Evolutionary conservation across 2,113 vertebrate genomes (phyloP).

Genomic region (Petrocephalus microphthalmus): DNA sequence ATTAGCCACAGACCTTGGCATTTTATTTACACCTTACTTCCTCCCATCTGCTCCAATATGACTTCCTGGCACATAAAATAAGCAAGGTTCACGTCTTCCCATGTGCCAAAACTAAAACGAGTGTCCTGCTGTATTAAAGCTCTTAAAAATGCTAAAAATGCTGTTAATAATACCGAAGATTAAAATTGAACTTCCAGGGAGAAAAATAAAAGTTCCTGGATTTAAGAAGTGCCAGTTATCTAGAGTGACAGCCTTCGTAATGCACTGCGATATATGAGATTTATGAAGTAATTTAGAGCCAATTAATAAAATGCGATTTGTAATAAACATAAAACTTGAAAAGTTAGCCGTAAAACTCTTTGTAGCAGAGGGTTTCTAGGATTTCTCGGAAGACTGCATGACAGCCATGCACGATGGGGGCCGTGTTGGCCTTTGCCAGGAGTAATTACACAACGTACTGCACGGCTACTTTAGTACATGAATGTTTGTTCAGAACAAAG

Average conservation of each 20-base stretch:
- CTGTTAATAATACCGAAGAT: neutral
- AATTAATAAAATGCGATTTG: neutral
- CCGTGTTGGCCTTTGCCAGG: neutral
- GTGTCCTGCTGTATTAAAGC: neutral
- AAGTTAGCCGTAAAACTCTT: neutral
- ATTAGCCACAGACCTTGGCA: neutral
- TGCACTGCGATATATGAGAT: neutral
- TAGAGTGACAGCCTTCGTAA: neutral
- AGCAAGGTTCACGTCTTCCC: neutral
- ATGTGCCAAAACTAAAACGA: neutral
- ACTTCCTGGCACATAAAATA: neutral
- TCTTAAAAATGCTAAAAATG: neutral
- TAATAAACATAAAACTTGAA: neutral
- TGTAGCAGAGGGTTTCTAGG: neutral
- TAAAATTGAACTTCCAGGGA: neutral
- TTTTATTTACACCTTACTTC: neutral
- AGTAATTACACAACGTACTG: neutral
- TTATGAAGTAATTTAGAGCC: neutral
- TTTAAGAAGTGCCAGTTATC: neutral
- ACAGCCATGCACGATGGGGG: neutral
- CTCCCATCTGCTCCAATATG: neutral
- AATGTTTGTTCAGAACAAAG: neutral
- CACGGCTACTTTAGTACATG: neutral
- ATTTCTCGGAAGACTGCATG: neutral
- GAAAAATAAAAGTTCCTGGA: neutral